phyloP scores from a whole-genome alignment of 2,113 vertebrate species.

The Aleadryas rufinucha region DNA sequence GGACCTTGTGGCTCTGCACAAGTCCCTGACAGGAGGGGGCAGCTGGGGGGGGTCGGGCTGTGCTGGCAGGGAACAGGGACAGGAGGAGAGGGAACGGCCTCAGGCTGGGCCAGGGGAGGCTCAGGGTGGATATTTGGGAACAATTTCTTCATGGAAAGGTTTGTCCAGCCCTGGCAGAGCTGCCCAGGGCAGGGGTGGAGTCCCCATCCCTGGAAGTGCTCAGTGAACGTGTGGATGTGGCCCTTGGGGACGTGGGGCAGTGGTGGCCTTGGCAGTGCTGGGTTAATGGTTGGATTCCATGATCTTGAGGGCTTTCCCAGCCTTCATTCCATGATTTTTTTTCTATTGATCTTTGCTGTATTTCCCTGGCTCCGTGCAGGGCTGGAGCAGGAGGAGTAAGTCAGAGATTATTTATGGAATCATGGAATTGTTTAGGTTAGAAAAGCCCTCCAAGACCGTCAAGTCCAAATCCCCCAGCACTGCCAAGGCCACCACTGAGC shows the following conservation, averaged over 20 bases:
- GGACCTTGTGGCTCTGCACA: neutral
- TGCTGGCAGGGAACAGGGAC: neutral
- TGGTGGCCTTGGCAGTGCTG: neutral
- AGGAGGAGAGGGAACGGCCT: neutral
- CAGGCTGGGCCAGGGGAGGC: neutral
- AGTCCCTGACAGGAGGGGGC: neutral
- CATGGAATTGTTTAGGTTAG: neutral
- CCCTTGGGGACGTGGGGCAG: rapidly evolving
- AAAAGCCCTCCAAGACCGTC: rapidly evolving
- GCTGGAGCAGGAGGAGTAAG: neutral
- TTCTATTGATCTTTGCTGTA: rapidly evolving
- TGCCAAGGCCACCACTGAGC: neutral
- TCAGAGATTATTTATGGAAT: rapidly evolving
- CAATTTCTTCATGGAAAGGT: neutral
- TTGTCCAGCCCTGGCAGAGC: neutral
- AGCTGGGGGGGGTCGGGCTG: neutral
- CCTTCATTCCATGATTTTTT: neutral
- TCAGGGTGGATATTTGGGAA: neutral
- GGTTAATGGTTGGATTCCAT: rapidly evolving
- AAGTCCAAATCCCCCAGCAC: neutral
- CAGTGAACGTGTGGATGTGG: neutral
- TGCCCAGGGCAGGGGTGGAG: neutral
- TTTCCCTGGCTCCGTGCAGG: rapidly evolving
- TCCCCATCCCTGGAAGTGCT: neutral
- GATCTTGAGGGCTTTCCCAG: neutral